A percentile compares a stretch with the other conserved stretches of the same genome.
Evolutionary conservation across 2,113 vertebrate species (phyloP).

Genomic region (Apteryx owenii): DNA sequence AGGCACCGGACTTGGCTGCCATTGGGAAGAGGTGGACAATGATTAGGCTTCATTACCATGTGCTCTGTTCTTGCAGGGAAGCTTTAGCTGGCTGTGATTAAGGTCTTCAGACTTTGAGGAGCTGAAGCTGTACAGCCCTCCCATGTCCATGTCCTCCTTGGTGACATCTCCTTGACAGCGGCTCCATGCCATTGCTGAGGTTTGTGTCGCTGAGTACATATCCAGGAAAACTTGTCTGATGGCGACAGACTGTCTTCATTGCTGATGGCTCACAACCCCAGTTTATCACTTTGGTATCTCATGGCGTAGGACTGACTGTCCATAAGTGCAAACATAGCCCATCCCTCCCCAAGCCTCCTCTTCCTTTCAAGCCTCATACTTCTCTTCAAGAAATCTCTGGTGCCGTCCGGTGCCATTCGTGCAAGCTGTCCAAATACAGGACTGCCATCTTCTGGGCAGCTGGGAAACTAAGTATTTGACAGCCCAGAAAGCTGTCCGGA

Average conservation of each 20-base stretch:
- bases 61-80: background rate
- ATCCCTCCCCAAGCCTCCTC: background rate
- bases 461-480: background rate
- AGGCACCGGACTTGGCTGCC: background rate
- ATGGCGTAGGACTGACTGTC: background rate
- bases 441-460: conserved; percentile 43
- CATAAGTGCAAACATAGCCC: background rate
- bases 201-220: rapidly evolving
- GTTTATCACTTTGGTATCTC: background rate
- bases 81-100: background rate
- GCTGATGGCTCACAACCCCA: background rate
- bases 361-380: background rate
- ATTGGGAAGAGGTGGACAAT: background rate
- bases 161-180: background rate
- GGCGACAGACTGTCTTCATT: background rate
- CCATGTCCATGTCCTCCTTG: background rate
- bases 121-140: background rate
- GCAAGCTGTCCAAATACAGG: background rate
- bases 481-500: background rate
- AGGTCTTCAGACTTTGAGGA: background rate
- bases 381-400: background rate
- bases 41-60: background rate
- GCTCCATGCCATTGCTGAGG: background rate
- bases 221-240: background rate
- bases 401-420: rapidly evolving